Evolutionary conservation across 2,113 vertebrate species (phyloP).

Genomic region (Sphyrna mokarran): DNA sequence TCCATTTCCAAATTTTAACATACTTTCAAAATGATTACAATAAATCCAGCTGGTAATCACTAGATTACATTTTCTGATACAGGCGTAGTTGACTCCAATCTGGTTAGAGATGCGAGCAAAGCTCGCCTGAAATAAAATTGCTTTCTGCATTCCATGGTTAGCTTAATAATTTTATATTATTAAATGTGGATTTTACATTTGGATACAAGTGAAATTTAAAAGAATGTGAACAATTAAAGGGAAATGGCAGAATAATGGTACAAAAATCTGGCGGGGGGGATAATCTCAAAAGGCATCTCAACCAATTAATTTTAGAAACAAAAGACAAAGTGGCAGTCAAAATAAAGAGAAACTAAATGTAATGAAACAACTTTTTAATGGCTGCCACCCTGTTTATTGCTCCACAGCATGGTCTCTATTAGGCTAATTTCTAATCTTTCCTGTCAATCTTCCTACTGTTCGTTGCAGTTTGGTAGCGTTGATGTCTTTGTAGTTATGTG

Average conservation of each 20-base stretch:
- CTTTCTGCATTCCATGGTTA: neutral
- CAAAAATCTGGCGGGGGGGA: neutral
- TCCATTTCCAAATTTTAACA: neutral
- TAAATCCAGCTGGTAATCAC: neutral
- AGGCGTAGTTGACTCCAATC: neutral
- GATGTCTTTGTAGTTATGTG: too few relatives aligned
- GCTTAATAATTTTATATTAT: neutral
- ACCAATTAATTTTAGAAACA: neutral
- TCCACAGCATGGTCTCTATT: neutral
- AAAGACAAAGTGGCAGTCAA: neutral
- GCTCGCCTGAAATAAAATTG: neutral
- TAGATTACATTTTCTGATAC: neutral
- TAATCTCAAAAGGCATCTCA: neutral
- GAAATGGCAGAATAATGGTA: neutral
- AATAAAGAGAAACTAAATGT: neutral
- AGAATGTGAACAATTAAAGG: neutral
- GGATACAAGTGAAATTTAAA: neutral
- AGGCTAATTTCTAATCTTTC: neutral
- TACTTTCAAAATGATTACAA: neutral
- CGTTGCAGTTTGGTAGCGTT: too few relatives aligned
- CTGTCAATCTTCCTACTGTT: neutral
- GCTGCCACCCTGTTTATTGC: neutral
- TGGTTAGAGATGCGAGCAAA: neutral
- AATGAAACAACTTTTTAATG: neutral
- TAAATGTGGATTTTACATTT: neutral